Conservation (phyloP, 2,113 vertebrate genomes). For the Ondatra zibethicus region DNA sequence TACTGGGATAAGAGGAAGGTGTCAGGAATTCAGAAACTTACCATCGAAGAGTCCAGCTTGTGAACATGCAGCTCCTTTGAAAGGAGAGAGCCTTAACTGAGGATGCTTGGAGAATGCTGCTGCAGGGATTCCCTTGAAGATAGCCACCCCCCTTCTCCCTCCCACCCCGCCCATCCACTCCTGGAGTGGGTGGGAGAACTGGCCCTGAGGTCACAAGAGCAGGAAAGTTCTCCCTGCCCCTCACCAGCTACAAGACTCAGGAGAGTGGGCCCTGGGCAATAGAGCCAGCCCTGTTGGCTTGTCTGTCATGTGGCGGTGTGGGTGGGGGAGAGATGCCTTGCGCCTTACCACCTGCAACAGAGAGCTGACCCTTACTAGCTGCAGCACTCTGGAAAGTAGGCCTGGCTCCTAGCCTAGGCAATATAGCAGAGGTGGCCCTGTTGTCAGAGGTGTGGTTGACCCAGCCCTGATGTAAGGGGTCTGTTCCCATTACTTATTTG, state of each 20-base stretch:
- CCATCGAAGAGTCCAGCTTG: not conserved
- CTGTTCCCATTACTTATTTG: not conserved
- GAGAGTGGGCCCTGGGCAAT: not conserved
- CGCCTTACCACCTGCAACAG: not conserved
- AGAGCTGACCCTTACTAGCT: not conserved
- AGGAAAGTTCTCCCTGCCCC: not conserved
- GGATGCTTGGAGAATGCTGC: not conserved
- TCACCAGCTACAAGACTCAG: not conserved
- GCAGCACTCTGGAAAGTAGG: not conserved
- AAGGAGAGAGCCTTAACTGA: not conserved
- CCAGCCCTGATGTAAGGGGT: no score
- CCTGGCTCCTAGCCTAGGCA: not conserved
- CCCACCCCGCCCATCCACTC: not conserved
- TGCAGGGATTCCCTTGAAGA: not conserved
- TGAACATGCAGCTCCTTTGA: not conserved
- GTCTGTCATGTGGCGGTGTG: not conserved
- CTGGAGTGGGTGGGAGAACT: not conserved
- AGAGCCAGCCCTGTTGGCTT: not conserved
- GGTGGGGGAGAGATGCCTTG: not conserved
- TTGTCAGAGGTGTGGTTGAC: not conserved
- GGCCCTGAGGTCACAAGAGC: not conserved
- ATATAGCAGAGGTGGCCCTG: not conserved
- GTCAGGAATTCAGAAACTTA: not conserved
- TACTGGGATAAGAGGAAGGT: not conserved
- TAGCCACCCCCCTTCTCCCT: no score